Conservation (phyloP, 1,140 invertebrate genomes). For the Meloidogyne exigua region DNA sequence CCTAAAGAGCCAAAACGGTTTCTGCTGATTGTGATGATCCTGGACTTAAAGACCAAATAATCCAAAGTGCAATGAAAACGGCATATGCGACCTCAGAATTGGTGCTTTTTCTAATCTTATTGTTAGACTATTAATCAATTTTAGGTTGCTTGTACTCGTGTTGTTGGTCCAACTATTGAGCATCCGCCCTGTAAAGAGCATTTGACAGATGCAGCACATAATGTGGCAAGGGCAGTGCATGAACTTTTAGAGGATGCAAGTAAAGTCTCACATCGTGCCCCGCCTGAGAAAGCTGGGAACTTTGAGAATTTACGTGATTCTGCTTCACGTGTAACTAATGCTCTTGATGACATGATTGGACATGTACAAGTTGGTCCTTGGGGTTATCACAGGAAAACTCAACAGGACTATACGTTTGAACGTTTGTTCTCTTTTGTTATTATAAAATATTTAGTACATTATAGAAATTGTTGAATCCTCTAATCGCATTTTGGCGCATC, state of each 20-base stretch:
- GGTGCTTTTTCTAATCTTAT: slow-evolving; percentile 74
- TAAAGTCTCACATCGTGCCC: slow-evolving; percentile 65
- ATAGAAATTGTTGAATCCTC: slow-evolving; percentile 70
- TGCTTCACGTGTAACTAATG: slow-evolving; percentile 79
- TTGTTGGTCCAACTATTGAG: slow-evolving; percentile 74
- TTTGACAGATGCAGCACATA: slow-evolving; percentile 81
- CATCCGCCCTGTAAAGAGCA: slow-evolving; percentile 90
- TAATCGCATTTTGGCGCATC: slow-evolving; percentile 78
- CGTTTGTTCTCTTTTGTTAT: slow-evolving; percentile 32
- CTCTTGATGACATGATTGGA: slow-evolving; percentile 83
- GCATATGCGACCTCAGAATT: neutral
- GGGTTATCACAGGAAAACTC: slow-evolving; percentile 61
- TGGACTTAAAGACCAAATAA: slow-evolving; percentile 71
- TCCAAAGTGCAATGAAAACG: slow-evolving; percentile 72
- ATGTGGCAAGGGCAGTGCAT: slow-evolving; percentile 85
- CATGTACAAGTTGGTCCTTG: slow-evolving; percentile 75
- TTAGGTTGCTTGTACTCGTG: slow-evolving; percentile 94
- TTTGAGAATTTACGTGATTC: slow-evolving; percentile 78
- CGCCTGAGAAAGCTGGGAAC: slow-evolving; percentile 65
- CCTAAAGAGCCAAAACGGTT: slow-evolving; percentile 66
- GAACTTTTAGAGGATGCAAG: slow-evolving; percentile 82
- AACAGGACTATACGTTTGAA: slow-evolving; percentile 59
- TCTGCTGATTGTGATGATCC: slow-evolving; percentile 76
- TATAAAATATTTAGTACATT: neutral
- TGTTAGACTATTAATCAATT: slow-evolving; percentile 88